A percentile compares a stretch with the other conserved stretches of the same genome.
Conservation (phyloP, 1,140 invertebrate genomes). For the Neelides sp. region DNA sequence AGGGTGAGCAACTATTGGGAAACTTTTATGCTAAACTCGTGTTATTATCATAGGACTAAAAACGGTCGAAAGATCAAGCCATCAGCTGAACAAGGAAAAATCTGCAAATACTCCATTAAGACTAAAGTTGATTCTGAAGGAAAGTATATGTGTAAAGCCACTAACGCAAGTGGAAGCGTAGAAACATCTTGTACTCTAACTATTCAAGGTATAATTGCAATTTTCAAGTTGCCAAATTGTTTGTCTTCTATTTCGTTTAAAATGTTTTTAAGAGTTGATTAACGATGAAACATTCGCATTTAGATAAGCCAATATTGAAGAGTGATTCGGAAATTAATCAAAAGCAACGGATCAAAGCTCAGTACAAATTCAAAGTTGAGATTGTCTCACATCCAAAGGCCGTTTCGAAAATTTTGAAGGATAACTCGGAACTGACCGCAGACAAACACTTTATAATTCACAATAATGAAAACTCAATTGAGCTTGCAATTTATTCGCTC, state of each 20-base stretch:
- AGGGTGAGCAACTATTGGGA: no score
- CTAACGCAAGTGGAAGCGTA: constrained; percentile 55
- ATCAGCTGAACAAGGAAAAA: constrained; percentile 55
- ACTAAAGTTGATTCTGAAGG: constrained; percentile 50
- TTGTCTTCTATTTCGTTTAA: neutral
- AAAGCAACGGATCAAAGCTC: constrained; percentile 45
- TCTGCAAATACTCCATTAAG: constrained; percentile 58
- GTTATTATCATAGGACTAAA: constrained; percentile 36
- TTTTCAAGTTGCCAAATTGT: neutral
- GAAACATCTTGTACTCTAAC: constrained; percentile 53
- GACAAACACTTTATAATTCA: constrained; percentile 42
- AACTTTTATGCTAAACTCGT: no score
- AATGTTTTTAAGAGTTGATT: constrained; percentile 1
- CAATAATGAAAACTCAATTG: constrained; percentile 45
- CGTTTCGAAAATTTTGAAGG: constrained; percentile 49
- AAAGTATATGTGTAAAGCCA: constrained; percentile 54
- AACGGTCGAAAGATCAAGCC: constrained; percentile 38
- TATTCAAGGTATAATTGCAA: constrained; percentile 41
- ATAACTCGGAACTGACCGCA: constrained; percentile 42
- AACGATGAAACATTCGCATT: neutral
- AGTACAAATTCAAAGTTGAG: constrained; percentile 48
- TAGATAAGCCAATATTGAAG: no score
- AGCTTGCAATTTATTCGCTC: constrained; percentile 48
- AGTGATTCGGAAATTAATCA: constrained; percentile 45
- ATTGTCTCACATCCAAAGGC: constrained; percentile 54